Base-by-base conservation (phyloP, 2,113 vertebrate genomes). In the Xiphophorus maculatus region DNA sequence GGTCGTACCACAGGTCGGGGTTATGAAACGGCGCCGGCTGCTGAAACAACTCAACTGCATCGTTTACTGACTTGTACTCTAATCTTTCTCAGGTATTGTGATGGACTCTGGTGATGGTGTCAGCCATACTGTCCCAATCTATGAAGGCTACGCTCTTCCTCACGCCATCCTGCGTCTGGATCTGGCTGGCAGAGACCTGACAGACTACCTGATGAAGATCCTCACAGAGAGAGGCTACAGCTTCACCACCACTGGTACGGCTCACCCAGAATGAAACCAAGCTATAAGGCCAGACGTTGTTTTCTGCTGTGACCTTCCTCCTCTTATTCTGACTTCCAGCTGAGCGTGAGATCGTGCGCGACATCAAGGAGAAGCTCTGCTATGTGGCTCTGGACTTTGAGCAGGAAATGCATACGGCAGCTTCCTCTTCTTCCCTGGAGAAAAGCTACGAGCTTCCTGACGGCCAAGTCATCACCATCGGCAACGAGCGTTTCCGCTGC, bases 311-410 rank as follows among this genome's bases (percentile, higher is more conserved):
- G 29, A 58, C 25, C 22, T n/a, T 58, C 8, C 7, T 7, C 5
- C 17, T 58, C 3, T 25, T 7, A 7, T 19, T 32, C 11, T 61
- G 51, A 10, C 9, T 25, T 54, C 32, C 94, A 99, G 98, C 98
- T 81, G 98, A 99, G 92, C 98, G 98, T 85, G 98, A 99, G 96
- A 99, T 99, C 74, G 98, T 99, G 93, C 97, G 98, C 48, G 98
- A 99, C 95, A 99, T 99, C 95, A 99, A 99, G 95, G 98, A 99
- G 95, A 99, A 99, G 94, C 90, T 99, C 87, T 99, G 98, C 95
- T 99, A 99, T 48, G 98, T 99, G 90, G 98, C 98, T 25, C 95
- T 99, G 96, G 98, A 99, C 96, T 99, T 99, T 69, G 98, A 99
- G 96, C 97, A 99, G 1, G 98, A 99, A 95, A 99, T 99, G 98